Conservation (phyloP, 2,113 vertebrate genomes). For the Pseudonaja textilis region DNA sequence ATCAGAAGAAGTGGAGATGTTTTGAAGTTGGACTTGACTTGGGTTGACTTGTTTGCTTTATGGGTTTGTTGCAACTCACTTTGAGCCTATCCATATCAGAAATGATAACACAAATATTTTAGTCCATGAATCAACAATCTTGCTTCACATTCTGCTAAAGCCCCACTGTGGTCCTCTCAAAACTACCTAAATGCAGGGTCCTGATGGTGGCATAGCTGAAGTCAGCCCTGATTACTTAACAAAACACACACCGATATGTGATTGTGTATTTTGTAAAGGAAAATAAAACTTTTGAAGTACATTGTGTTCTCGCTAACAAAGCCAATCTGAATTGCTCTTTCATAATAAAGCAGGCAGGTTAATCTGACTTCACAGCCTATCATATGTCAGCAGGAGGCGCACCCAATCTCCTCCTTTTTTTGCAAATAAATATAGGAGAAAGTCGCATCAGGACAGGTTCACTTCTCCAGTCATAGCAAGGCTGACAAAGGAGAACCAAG, state of each 20-base stretch:
- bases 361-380: neutral
- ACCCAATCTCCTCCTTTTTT: neutral
- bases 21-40: neutral
- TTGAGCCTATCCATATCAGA: neutral
- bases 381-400: neutral
- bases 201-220: neutral
- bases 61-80: neutral
- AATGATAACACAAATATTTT: neutral
- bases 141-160: neutral
- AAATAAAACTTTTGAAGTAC: neutral
- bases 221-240: neutral
- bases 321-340: neutral
- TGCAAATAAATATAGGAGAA: neutral
- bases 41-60: neutral
- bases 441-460: neutral
- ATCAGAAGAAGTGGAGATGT: neutral
- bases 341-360: neutral
- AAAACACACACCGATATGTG: neutral
- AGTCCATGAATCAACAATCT: neutral
- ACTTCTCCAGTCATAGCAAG: constrained; percentile 1
- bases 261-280: neutral
- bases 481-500: neutral
- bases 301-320: neutral
- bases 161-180: neutral
- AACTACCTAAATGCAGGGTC: neutral